Evolutionary conservation across 2,888 invertebrate genomes (phyloP).

Genomic region (Drosophila fulvimacula): DNA sequence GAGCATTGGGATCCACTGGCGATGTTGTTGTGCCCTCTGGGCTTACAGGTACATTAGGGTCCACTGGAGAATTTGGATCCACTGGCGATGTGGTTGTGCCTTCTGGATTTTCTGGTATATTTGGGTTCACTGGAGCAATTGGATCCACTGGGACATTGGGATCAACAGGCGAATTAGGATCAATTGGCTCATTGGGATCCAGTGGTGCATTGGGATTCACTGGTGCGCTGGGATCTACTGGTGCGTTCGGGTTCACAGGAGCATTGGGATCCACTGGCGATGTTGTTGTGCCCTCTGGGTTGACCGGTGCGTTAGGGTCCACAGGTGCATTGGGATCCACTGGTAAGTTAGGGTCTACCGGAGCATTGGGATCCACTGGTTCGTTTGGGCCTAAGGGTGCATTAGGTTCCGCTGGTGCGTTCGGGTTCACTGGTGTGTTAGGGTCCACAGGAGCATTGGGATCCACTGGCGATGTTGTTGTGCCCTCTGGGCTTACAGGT

Average conservation of each 20-base stretch:
- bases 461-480: too few species aligned
- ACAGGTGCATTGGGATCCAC: not conserved
- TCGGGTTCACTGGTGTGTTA: not conserved
- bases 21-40: too few species aligned
- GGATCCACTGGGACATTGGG: constrained; percentile 7
- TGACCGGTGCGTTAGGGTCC: not conserved
- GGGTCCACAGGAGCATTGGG: not conserved
- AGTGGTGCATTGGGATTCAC: constrained; percentile 11
- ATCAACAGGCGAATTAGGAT: constrained; percentile 9
- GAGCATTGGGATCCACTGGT: not conserved
- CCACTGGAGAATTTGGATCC: fast-evolving
- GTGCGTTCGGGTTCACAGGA: constrained; percentile 20
- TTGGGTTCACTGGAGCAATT: not conserved
- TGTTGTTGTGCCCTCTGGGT: too few species aligned
- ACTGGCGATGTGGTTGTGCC: not conserved
- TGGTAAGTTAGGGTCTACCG: not conserved
- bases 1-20: not conserved
- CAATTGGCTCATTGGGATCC: constrained; percentile 1
- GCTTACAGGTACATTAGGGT: not conserved
- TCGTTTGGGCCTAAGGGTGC: constrained; percentile 1
- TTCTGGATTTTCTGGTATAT: too few species aligned
- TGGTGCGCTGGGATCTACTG: constrained; percentile 8
- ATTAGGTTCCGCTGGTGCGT: not conserved
- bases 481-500: too few species aligned
- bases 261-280: constrained; percentile 18